Evolutionary conservation across 2,888 invertebrate species (phyloP), one percentile per base, ranked within the genome.

Genomic region (Conistra vaccinii): DNA sequence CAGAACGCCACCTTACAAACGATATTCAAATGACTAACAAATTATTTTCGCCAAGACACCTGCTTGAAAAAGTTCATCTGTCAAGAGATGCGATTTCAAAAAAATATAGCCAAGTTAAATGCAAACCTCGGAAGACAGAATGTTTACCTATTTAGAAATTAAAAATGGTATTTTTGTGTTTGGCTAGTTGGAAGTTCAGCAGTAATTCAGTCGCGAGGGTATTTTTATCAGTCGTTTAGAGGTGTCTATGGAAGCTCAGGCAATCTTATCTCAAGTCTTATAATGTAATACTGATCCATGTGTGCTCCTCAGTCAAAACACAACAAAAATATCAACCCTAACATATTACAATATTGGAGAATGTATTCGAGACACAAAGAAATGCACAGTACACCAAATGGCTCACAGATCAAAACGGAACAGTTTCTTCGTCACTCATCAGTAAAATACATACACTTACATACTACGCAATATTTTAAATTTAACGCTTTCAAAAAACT

Each of bases 401-500:
- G 66, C 26, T 67, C 77, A 70, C 83, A 85, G 69, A 87, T 79
- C 76, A 80, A 71, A 78, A 75, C 63, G 17, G 35, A 83, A 73
- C 63, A 70, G 39, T 65, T 26, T 63, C 57, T 35, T 75, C 70
- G 83, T 78, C 81, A 76, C 78, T 67, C 55, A 72, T 85, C 73
- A 51, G 75, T 76, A 76, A 76, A 82, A 87, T 80, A 83, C 71
- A 81, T 88, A 88, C 84, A 78, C 91, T 92, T 93, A 93, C 76
- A 88, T 26, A 89, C 90, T 92, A 93, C 29, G 80, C 86, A 91
- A 92, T 90, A 90, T 83, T 90, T 88, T 88, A 87, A 82, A 78
- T 83, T 66, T 88, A 74, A 88, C 80, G 82, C 76, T 81, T 87
- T 90, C 86, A 81, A 81, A 89, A 85, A 85, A 70, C 78, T 73